These are phyloP conservation scores for Lepidotrigona ventralis DNA, from an alignment of 1,140 invertebrate genomes.

Conservation along the genomic window DNA sequence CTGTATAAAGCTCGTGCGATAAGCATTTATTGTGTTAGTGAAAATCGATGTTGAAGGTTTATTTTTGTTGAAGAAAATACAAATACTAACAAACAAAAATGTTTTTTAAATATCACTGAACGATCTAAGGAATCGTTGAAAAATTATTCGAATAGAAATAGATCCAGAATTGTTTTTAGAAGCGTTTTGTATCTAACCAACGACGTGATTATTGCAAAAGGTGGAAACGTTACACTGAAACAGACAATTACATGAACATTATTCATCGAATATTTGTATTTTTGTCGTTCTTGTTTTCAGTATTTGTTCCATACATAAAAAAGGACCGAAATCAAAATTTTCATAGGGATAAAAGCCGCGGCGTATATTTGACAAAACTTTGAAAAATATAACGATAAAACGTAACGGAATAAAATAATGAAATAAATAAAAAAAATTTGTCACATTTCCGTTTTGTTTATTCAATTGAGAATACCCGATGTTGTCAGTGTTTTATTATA, in stretches of 20 bases:
- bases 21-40: no score
- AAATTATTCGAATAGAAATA: background rate
- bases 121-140: background rate
- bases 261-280: background rate
- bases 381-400: background rate
- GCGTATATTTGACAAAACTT: background rate
- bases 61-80: no score
- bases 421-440: conserved; percentile 2
- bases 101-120: no score
- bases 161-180: background rate
- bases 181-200: no score
- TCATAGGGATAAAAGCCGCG: background rate
- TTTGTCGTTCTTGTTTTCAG: background rate
- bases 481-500: background rate
- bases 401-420: background rate
- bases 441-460: background rate
- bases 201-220: background rate
- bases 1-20: no score
- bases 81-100: no score
- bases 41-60: no score
- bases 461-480: background rate
- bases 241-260: background rate
- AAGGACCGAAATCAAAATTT: background rate
- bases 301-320: background rate
- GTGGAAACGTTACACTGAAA: background rate